Percentiles rank a stretch among this genome's conserved stretches.
phyloP scores from a whole-genome alignment of 2,113 vertebrate species.

The Pteropus alecto region DNA sequence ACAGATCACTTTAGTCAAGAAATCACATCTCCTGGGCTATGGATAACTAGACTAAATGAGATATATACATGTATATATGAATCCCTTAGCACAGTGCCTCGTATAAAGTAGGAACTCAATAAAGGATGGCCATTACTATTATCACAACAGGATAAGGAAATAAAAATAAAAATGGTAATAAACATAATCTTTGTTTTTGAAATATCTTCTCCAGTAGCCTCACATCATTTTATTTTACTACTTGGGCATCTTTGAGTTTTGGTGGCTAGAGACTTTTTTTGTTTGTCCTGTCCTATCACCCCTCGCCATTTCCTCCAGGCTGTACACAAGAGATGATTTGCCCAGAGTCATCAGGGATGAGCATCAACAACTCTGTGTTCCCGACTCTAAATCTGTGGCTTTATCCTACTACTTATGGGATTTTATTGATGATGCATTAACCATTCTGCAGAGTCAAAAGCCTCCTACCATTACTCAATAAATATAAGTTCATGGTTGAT shows the following conservation, averaged over 20 bases:
- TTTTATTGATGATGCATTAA: not conserved
- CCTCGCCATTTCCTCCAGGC: not conserved
- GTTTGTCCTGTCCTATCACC: not conserved
- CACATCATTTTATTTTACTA: not conserved
- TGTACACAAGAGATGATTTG: not conserved
- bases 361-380: not conserved
- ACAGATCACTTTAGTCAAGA: not conserved
- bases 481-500: not conserved
- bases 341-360: not conserved
- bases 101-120: not conserved
- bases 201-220: not conserved
- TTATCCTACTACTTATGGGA: not conserved
- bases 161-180: conserved; percentile 27
- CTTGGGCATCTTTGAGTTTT: not conserved
- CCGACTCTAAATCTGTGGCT: not conserved
- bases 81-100: not conserved
- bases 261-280: not conserved
- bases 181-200: not conserved
- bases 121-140: not conserved
- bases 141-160: not conserved
- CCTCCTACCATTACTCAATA: not conserved
- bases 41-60: not conserved
- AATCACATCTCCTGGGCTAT: not conserved
- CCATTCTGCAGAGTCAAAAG: not conserved
- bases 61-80: not conserved